Percentiles rank a stretch among this genome's conserved stretches.
These are phyloP conservation scores for Cataglyphis hispanica DNA, from an alignment of 1,140 invertebrate species.

Conservation along the genomic window DNA sequence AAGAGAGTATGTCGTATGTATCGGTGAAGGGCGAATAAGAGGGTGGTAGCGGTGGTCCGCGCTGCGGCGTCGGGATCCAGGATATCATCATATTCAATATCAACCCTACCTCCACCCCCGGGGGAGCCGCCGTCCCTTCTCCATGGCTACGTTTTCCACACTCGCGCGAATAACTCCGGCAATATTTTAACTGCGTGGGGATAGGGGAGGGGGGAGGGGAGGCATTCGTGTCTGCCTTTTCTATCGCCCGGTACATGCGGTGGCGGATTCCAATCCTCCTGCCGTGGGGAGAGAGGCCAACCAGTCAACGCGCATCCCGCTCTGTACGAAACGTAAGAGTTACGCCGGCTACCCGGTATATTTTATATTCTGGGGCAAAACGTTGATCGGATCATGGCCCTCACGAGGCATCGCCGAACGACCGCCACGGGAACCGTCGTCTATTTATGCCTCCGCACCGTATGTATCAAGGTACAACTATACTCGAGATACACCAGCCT, in stretches of 20 bases:
- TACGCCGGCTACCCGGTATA: conserved; percentile 55
- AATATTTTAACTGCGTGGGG: conserved; percentile 79
- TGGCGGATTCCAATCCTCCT: conserved; percentile 16
- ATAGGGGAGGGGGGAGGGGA: neutral
- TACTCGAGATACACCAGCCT: conserved; percentile 35
- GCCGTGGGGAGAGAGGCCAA: conserved; percentile 6
- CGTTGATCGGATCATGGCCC: conserved; percentile 68
- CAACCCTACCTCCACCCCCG: conserved; percentile 71
- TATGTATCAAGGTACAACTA: conserved; percentile 47
- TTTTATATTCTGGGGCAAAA: conserved; percentile 70
- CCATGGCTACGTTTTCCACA: conserved; percentile 68
- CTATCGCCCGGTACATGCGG: conserved; percentile 32
- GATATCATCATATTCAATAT: conserved; percentile 84
- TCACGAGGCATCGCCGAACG: conserved; percentile 66
- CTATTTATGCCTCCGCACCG: conserved; percentile 56
- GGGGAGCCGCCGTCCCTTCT: neutral
- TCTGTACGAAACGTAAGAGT: conserved; percentile 44
- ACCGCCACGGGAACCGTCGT: conserved; percentile 68
- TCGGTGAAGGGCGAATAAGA: conserved; percentile 75
- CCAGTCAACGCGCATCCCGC: conserved; percentile 3
- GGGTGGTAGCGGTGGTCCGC: conserved; percentile 76
- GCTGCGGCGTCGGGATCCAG: conserved; percentile 76
- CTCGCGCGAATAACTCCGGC: conserved; percentile 79
- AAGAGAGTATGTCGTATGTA: conserved; percentile 65
- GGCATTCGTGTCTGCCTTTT: conserved; percentile 50